phyloP scores from a whole-genome alignment of 2,113 vertebrate species.

The Anser cygnoides region DNA sequence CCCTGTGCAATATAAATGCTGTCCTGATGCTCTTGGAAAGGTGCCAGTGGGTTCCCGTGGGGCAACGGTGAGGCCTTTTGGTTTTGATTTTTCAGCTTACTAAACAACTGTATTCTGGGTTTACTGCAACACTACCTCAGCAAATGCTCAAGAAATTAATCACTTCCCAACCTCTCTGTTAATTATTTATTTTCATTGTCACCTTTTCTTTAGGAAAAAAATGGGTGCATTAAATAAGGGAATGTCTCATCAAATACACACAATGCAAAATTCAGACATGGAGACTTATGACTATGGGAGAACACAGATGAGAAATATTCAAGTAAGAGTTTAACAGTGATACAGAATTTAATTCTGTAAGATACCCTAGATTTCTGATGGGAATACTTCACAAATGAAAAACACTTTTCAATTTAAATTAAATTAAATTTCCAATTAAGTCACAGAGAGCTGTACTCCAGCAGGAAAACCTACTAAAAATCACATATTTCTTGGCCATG shows the following conservation, averaged over 20 bases:
- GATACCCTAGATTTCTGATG: conserved; percentile 55
- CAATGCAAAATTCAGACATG: conserved; percentile 10
- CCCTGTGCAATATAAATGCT: background rate
- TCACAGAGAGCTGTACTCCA: conserved; percentile 65
- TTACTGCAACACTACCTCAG: background rate
- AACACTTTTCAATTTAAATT: conserved; percentile 74
- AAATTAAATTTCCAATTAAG: conserved; percentile 78
- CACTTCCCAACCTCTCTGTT: background rate
- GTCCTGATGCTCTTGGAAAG: background rate
- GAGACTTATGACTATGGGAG: background rate
- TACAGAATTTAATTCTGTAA: conserved; percentile 63
- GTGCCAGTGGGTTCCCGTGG: background rate
- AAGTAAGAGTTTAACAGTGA: conserved; percentile 37
- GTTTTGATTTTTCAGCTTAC: background rate
- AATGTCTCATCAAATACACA: background rate
- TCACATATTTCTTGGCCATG: conserved; percentile 34
- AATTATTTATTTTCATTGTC: conserved; percentile 23
- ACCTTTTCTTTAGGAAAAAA: background rate
- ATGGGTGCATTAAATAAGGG: background rate
- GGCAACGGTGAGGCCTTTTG: background rate
- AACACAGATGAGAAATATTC: conserved; percentile 21
- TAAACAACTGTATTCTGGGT: background rate
- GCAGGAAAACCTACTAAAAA: conserved; percentile 59
- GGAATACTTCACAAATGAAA: conserved; percentile 74
- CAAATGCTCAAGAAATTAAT: conserved; percentile 7